phyloP scores from a whole-genome alignment of 2,797 vertebrate species.

The Amphiprion clarkii region DNA sequence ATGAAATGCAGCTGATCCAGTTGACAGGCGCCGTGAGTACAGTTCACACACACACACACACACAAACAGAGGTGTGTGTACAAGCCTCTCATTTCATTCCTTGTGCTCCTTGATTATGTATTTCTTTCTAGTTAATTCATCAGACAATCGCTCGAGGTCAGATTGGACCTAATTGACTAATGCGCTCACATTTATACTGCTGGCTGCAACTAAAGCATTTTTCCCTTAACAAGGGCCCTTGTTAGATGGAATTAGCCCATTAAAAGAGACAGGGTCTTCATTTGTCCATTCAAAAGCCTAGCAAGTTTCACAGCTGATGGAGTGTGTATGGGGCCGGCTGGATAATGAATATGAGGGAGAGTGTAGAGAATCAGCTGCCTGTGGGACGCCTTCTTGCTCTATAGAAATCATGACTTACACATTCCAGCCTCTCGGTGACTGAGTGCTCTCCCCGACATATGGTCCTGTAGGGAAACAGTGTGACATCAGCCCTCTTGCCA shows the following conservation, averaged over 20 bases:
- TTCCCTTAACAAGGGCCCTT: constrained; percentile 66
- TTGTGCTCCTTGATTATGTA: constrained; percentile 45
- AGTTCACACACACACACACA: constrained; percentile 22
- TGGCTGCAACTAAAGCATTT: constrained; percentile 50
- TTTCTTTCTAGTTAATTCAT: constrained; percentile 57
- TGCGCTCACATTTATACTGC: constrained; percentile 53
- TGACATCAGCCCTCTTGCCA: constrained; percentile 81
- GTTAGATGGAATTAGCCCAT: constrained; percentile 76
- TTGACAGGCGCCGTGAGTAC: constrained; percentile 30
- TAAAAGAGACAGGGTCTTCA: constrained; percentile 70
- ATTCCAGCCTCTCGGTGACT: constrained; percentile 81
- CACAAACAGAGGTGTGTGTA: constrained; percentile 35
- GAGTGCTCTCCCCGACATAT: constrained; percentile 79
- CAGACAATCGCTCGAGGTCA: constrained; percentile 50
- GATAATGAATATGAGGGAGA: constrained; percentile 74
- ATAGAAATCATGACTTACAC: constrained; percentile 82
- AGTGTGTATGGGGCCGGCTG: constrained; percentile 60
- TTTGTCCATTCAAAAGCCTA: constrained; percentile 72
- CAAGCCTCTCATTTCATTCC: constrained; percentile 31
- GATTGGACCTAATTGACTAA: constrained; percentile 71
- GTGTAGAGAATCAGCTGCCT: constrained; percentile 69
- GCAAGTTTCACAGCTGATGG: constrained; percentile 72
- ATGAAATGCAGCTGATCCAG: constrained; percentile 68
- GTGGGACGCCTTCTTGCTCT: constrained; percentile 76
- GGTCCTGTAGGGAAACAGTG: constrained; percentile 84